Evolutionary conservation across 2,797 vertebrate species (phyloP), one percentile per base, ranked within the genome.

Genomic region (Xenentodon cancila): DNA sequence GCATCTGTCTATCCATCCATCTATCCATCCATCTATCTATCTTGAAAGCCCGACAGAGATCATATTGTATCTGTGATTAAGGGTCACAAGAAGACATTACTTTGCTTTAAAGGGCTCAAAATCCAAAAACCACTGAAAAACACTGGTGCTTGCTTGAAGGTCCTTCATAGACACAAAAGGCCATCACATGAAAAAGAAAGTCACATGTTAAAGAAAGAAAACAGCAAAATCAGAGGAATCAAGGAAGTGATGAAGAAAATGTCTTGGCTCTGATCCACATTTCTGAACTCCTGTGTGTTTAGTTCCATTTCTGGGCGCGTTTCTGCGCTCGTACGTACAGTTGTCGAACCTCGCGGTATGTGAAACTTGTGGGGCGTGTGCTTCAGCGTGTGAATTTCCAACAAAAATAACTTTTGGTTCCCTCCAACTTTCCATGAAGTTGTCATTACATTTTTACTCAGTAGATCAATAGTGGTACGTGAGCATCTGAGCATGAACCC

Each of bases 271-370:
- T 0, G 0, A 42, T 50, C 64, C 67, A 71, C 1, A 0, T 37
- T 52, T 70, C 21, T 59, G 50, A 79, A 66, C 34, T 37, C 12
- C 34, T 3, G 2, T 32, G 46, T 49, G 51, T 70, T 56, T 67
- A 49, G 58, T 12, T 63, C 40, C 20, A 19, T 37, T 46, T 8
- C 9, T 43, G 27, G 17, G 27, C 22, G 51, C 40, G 44, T 13
- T 5, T 37, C 6, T 37, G 34, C 11, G 12, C 56, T 64, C 9
- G 5, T 40, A 34, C 20, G 49, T 25, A 34, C 44, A 32, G 18
- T 27, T 44, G 49, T 16, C 62, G 53, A 71, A 59, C 30, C 17
- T 57, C 7, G n/a, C 56, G 49, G 51, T 21, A 22, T 32, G 56
- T 47, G 47, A 76, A 67, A 42, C 5, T n/a, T 22, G 22, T 15